A percentile compares a stretch with the other conserved stretches of the same genome.
phyloP scores from a whole-genome alignment of 2,113 vertebrate genomes.

The Engraulis encrasicolus region DNA sequence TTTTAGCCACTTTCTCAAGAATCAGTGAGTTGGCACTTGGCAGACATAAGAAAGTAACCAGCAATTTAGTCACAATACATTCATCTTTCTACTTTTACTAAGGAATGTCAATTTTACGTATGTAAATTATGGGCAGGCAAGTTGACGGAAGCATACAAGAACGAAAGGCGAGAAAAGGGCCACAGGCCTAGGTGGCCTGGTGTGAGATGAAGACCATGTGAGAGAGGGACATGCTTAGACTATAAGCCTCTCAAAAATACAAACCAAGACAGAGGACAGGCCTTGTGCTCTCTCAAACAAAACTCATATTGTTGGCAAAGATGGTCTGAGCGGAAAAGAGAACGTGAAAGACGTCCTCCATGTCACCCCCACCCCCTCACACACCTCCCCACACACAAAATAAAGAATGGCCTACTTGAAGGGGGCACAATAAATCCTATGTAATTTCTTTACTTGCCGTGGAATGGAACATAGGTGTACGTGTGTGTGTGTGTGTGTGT shows the following conservation, averaged over 20 bases:
- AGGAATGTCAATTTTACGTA: background rate
- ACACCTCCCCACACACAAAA: constrained; percentile 3
- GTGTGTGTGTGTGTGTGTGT: constrained; percentile 7
- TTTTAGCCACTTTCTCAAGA: too few relatives aligned
- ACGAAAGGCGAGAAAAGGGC: background rate
- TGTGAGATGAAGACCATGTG: background rate
- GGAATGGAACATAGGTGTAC: background rate
- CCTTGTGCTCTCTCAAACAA: constrained; percentile 38
- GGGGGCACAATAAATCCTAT: background rate
- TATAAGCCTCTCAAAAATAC: background rate
- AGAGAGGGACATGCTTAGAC: background rate
- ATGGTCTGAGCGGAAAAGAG: constrained; percentile 11
- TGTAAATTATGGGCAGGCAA: background rate
- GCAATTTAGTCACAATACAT: background rate
- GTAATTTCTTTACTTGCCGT: background rate
- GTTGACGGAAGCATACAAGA: background rate
- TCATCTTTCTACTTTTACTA: background rate
- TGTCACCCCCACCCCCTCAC: background rate
- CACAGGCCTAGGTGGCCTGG: background rate
- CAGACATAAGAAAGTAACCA: background rate
- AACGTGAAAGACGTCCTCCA: background rate
- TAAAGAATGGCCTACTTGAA: background rate
- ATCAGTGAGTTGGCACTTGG: too few relatives aligned
- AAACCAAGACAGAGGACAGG: background rate
- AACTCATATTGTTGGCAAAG: constrained; percentile 31